Conservation (phyloP, 2,113 vertebrate species). For the Romanogobio albipinnatus region DNA sequence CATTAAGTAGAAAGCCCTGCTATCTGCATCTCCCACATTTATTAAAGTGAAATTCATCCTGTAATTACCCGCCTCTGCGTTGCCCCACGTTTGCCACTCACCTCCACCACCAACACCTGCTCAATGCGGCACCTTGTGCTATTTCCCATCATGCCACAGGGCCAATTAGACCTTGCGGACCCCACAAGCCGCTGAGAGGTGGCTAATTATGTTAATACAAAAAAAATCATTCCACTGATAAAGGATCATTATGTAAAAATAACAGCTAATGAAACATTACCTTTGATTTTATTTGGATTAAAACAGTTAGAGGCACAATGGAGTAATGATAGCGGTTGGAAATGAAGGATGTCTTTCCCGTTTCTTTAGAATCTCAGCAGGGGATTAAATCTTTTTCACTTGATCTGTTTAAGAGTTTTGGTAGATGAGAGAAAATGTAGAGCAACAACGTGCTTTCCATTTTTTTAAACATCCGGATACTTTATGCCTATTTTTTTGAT, state of each 20-base stretch:
- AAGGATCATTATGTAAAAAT: slow-evolving; percentile 84
- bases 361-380: slow-evolving; percentile 20
- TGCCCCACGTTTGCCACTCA: slow-evolving; percentile 85
- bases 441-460: not conserved
- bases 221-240: slow-evolving; percentile 74
- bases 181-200: slow-evolving; percentile 74
- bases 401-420: not conserved
- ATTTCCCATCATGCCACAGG: slow-evolving; percentile 80
- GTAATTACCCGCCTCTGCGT: slow-evolving; percentile 88
- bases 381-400: not conserved
- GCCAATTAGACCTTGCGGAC: slow-evolving; percentile 79
- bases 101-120: slow-evolving; percentile 87
- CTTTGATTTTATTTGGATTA: slow-evolving; percentile 84
- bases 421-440: not conserved
- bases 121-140: slow-evolving; percentile 76
- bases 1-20: slow-evolving; percentile 83
- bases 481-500: too few species aligned
- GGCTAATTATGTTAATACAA: slow-evolving; percentile 82
- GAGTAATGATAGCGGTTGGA: slow-evolving; percentile 61
- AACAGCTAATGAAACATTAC: slow-evolving; percentile 82
- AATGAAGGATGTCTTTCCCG: not conserved
- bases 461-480: not conserved
- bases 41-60: slow-evolving; percentile 95
- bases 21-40: slow-evolving; percentile 95
- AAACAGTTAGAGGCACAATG: slow-evolving; percentile 78